Evolutionary conservation across 1,140 invertebrate genomes (phyloP).

Genomic region (Nasonia longicornis): DNA sequence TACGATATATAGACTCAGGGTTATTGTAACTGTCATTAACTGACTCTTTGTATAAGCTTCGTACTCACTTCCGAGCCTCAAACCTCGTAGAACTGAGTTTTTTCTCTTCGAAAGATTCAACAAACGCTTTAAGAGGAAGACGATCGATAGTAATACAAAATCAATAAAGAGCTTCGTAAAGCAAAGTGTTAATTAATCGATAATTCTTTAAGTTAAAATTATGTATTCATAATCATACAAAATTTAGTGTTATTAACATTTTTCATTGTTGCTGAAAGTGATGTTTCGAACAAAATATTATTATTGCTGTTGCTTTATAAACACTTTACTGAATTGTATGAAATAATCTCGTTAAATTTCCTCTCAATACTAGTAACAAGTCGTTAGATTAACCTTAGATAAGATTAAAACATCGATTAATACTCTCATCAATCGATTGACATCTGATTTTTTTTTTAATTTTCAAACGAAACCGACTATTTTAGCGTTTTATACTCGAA

Average conservation of each 20-base stretch:
- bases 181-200: not conserved
- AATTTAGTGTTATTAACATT: not conserved
- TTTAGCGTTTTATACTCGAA: not conserved
- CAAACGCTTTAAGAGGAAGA: constrained; percentile 40
- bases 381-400: constrained; percentile 28
- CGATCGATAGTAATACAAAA: constrained; percentile 33
- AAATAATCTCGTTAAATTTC: constrained; percentile 40
- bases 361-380: constrained; percentile 36
- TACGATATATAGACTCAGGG: constrained; percentile 35
- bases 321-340: constrained; percentile 35
- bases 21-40: constrained; percentile 28
- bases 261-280: not conserved
- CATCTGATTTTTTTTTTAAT: not conserved
- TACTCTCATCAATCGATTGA: constrained; percentile 18
- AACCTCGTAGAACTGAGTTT: constrained; percentile 36
- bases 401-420: constrained; percentile 34
- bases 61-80: constrained; percentile 32
- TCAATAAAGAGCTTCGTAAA: constrained; percentile 28
- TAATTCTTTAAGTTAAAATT: not conserved
- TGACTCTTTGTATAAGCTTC: constrained; percentile 35
- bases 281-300: constrained; percentile 5
- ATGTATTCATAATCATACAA: not conserved
- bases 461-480: not conserved
- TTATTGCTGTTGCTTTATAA: not conserved
- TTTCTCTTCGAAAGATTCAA: constrained; percentile 37